Evolutionary conservation across 2,888 invertebrate genomes (phyloP).

Genomic region (Abrostola tripartita): DNA sequence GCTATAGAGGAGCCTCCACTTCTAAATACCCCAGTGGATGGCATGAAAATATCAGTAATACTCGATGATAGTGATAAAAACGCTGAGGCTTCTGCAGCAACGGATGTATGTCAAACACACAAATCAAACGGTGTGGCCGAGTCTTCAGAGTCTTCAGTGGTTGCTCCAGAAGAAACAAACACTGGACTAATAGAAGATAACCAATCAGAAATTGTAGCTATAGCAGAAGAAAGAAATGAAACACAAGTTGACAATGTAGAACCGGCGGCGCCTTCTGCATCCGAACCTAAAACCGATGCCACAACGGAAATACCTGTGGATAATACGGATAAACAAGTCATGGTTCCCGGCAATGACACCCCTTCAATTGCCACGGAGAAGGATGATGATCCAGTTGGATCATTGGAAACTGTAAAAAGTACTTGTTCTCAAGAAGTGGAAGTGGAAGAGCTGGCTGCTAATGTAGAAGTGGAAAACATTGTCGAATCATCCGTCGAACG

Average conservation of each 20-base stretch:
- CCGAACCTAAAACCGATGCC: constrained; percentile 29
- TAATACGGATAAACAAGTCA: constrained; percentile 19
- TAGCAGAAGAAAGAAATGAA: constrained; percentile 21
- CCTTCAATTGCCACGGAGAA: constrained; percentile 30
- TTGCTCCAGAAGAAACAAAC: constrained; percentile 39
- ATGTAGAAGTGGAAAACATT: constrained; percentile 57
- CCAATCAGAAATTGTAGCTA: constrained; percentile 34
- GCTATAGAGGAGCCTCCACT: constrained; percentile 63
- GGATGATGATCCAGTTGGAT: constrained; percentile 27
- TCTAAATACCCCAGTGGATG: constrained; percentile 60
- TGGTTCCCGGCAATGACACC: constrained; percentile 6
- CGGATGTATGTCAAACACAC: constrained; percentile 67
- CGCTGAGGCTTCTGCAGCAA: constrained; percentile 58
- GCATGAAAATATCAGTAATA: constrained; percentile 62
- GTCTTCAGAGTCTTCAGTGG: constrained; percentile 52
- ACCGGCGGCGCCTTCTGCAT: constrained; percentile 15
- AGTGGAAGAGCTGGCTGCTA: constrained; percentile 31
- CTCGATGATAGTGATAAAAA: constrained; percentile 58
- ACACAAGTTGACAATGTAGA: constrained; percentile 26
- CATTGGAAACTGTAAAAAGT: constrained; percentile 13
- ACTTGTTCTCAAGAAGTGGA: constrained; percentile 23
- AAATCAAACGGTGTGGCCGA: constrained; percentile 79
- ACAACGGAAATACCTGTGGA: constrained; percentile 19
- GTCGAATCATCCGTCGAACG: constrained; percentile 59
- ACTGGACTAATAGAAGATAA: constrained; percentile 32